Conservation (phyloP, 2,113 vertebrate genomes). For the Myrmophylax atrothorax region DNA sequence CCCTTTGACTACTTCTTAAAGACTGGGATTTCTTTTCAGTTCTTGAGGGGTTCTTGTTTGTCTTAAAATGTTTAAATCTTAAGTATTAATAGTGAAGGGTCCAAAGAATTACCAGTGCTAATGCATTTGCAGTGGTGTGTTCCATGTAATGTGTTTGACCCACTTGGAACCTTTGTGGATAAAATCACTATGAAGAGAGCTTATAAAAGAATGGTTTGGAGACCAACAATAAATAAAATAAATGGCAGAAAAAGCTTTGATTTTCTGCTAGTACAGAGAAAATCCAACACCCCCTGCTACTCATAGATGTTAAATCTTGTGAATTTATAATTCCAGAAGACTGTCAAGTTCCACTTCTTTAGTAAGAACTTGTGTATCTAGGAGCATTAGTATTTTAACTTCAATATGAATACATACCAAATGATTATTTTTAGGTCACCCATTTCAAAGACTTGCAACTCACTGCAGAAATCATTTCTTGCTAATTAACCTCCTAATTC, state of each 20-base stretch:
- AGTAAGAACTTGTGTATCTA: not conserved
- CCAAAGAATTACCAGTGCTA: not conserved
- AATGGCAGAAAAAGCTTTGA: not conserved
- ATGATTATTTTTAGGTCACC: not conserved
- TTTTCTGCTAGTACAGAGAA: not conserved
- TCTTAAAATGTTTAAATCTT: not conserved
- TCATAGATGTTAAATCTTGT: not conserved
- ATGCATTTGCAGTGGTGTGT: not conserved
- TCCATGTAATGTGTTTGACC: not conserved
- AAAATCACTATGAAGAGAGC: not conserved
- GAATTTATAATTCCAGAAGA: not conserved
- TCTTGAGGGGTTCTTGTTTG: accelerated
- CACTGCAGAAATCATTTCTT: not conserved
- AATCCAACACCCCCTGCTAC: not conserved
- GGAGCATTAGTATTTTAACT: not conserved
- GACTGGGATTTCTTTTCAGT: not conserved
- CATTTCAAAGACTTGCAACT: not conserved
- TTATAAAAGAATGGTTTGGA: not conserved
- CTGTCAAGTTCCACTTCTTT: not conserved
- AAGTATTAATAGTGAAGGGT: not conserved
- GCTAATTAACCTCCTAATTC: not conserved
- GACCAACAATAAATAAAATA: not conserved
- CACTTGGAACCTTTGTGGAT: not conserved
- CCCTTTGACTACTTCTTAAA: not conserved
- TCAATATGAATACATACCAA: not conserved